A percentile compares a stretch with the other conserved stretches of the same genome.
phyloP scores from a whole-genome alignment of 2,113 vertebrate genomes.

The Macrotis lagotis region DNA sequence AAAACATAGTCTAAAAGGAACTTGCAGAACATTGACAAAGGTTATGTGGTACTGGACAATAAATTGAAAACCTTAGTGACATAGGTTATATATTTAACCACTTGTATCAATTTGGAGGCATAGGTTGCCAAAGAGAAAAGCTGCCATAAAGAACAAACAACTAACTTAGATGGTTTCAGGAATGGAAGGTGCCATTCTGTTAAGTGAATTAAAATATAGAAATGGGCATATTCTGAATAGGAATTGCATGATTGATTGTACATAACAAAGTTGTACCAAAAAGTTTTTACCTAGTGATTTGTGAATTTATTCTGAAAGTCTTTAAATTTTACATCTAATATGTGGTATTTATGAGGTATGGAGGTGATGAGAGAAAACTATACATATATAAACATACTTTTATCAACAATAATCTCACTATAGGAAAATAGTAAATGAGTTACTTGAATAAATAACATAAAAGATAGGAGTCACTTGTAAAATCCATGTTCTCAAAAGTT shows the following conservation, averaged over 20 bases:
- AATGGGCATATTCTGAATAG: neutral
- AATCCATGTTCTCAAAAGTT: neutral
- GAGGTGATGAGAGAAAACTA: no score
- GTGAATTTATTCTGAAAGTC: neutral
- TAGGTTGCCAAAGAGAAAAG: neutral
- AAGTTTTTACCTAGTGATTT: neutral
- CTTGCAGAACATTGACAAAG: neutral
- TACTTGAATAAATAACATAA: neutral
- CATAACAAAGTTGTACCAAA: neutral
- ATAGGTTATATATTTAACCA: neutral
- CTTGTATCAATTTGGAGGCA: neutral
- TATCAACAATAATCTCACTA: neutral
- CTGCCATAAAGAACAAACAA: neutral
- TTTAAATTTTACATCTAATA: no score
- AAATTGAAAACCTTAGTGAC: neutral
- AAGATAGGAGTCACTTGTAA: neutral
- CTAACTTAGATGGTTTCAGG: neutral
- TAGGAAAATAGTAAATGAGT: neutral
- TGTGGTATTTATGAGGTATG: no score
- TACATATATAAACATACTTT: neutral
- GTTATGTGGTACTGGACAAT: neutral
- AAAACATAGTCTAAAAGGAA: neutral
- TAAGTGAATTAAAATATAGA: neutral
- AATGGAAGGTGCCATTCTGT: neutral
- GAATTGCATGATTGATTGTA: neutral